These are phyloP conservation scores for Regulus satrapa DNA, from an alignment of 2,113 vertebrate genomes.

Conservation along the genomic window DNA sequence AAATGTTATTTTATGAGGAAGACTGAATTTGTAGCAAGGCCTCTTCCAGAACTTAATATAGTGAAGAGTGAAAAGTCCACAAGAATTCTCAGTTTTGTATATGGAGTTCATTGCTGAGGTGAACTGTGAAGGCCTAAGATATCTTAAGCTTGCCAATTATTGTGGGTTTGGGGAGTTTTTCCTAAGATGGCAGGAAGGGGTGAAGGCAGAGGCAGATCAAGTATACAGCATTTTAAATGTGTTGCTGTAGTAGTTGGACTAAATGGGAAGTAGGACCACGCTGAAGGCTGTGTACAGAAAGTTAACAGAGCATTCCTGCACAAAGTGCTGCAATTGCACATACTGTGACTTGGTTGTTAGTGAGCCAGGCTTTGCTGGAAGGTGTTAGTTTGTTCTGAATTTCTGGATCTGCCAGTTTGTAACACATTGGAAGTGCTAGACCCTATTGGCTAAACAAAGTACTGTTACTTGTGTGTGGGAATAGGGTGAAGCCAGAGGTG, in stretches of 20 bases:
- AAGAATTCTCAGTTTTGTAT: neutral
- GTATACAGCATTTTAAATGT: neutral
- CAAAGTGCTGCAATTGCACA: neutral
- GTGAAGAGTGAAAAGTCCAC: neutral
- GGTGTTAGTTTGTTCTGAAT: neutral
- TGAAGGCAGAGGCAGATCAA: neutral
- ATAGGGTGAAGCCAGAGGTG: neutral
- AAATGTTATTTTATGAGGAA: neutral
- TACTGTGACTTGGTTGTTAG: neutral
- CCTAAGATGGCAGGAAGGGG: neutral
- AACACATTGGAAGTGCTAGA: neutral
- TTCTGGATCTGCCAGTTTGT: neutral
- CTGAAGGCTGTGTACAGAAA: neutral
- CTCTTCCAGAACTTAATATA: neutral
- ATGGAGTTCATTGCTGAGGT: neutral
- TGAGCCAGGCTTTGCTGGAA: neutral
- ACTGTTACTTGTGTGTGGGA: neutral
- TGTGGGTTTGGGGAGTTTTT: fast-evolving
- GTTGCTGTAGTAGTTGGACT: neutral
- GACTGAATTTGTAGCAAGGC: neutral
- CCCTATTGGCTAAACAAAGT: neutral
- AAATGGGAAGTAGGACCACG: neutral
- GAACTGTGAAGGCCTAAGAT: neutral
- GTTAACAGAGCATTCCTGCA: neutral
- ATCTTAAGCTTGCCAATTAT: neutral